Conservation (phyloP, 2,797 vertebrate species). For the Chaetophractus vellerosus region DNA sequence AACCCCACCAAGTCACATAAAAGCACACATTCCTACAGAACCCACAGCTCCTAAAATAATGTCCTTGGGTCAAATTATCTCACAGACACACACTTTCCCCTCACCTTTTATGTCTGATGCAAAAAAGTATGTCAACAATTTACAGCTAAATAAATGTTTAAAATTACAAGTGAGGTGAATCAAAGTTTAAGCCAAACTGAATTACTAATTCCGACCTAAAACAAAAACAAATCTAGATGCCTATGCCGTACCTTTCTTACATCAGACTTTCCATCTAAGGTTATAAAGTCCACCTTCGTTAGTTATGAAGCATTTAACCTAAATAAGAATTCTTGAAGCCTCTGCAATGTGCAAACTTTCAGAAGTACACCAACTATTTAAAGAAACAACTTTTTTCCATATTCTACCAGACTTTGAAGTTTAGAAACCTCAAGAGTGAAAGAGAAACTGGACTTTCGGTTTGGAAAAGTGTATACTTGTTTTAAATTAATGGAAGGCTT, state of each 20-base stretch:
- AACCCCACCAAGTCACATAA: background rate
- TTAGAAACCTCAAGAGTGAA: background rate
- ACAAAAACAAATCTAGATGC: conserved; percentile 7
- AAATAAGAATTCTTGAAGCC: background rate
- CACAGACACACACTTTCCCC: background rate
- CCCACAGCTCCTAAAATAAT: background rate
- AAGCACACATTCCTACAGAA: background rate
- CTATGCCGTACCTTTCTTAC: background rate
- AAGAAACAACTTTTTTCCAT: background rate
- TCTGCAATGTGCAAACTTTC: background rate
- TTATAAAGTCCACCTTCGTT: background rate
- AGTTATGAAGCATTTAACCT: background rate
- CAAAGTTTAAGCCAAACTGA: conserved; percentile 51
- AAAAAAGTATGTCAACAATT: background rate
- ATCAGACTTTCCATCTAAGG: background rate
- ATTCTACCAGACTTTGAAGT: background rate
- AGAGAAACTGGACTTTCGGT: background rate
- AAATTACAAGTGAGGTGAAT: background rate
- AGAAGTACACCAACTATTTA: background rate
- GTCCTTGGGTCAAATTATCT: background rate
- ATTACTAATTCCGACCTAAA: background rate
- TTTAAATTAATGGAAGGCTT: background rate
- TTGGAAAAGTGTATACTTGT: background rate
- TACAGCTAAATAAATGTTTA: conserved; percentile 14
- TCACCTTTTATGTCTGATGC: background rate